A percentile compares a stretch with the other conserved stretches of the same genome.
phyloP scores from a whole-genome alignment of 2,797 vertebrate genomes.

The Coracias cyanogaster region DNA sequence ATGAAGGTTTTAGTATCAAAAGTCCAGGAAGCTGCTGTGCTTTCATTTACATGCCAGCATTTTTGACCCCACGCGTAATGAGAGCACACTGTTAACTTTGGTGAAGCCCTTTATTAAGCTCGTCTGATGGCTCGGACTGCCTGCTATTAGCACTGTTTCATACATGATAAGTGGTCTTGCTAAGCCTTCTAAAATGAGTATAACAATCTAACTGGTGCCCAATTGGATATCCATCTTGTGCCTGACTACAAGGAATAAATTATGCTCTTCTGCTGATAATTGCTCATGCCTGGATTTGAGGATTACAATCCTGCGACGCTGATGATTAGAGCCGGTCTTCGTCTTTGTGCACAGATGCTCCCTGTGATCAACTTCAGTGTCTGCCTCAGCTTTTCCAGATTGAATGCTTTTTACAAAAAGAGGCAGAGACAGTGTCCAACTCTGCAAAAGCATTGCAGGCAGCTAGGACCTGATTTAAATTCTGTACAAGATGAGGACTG shows the following conservation, averaged over 20 bases:
- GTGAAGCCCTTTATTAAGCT: not conserved
- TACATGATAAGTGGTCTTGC: not conserved
- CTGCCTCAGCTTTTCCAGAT: not conserved
- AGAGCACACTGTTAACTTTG: not conserved
- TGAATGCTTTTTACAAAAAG: not conserved
- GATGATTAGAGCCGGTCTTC: not conserved
- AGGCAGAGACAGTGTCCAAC: not conserved
- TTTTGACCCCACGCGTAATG: not conserved
- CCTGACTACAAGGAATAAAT: conserved; percentile 35
- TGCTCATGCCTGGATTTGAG: conserved; percentile 15
- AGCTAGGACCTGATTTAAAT: not conserved
- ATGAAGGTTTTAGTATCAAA: not conserved
- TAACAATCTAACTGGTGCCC: conserved; percentile 9
- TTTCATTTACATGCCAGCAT: not conserved
- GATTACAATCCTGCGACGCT: not conserved
- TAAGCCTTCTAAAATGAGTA: conserved; percentile 22
- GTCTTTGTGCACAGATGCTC: not conserved
- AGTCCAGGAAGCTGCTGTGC: not conserved
- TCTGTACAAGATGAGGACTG: not conserved
- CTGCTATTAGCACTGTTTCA: not conserved
- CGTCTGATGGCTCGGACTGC: not conserved
- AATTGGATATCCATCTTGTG: conserved; percentile 29
- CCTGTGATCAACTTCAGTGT: not conserved
- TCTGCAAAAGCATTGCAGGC: not conserved
- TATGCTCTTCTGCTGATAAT: conserved; percentile 30